phyloP scores from a whole-genome alignment of 2,113 vertebrate species.

The Suricata suricatta region DNA sequence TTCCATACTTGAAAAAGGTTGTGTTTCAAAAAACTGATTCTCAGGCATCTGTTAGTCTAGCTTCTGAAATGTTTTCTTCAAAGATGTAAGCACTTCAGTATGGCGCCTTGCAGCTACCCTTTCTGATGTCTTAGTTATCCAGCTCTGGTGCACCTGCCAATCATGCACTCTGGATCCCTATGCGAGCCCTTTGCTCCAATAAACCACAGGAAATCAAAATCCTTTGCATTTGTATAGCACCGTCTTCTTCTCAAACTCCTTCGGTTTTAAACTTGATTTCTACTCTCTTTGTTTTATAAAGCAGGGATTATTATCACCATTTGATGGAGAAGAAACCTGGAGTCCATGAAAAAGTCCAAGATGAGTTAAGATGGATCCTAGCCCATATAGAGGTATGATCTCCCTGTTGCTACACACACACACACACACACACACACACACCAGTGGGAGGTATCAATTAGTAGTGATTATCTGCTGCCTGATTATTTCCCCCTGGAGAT shows the following conservation, averaged over 20 bases:
- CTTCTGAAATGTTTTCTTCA: conserved; percentile 40
- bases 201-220: not conserved
- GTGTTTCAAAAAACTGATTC: conserved; percentile 8
- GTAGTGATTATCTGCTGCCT: not conserved
- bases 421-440: not conserved
- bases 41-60: not conserved
- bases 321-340: not conserved
- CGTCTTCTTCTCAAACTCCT: not conserved
- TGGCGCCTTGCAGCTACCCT: not conserved
- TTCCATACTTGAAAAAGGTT: conserved; percentile 26
- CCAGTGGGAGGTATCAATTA: not conserved
- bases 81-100: not conserved
- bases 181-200: not conserved
- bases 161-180: not conserved
- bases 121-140: not conserved
- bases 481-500: not conserved
- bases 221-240: not conserved
- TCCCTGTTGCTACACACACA: not conserved
- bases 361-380: not conserved
- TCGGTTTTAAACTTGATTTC: not conserved
- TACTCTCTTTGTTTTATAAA: not conserved
- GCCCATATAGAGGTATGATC: not conserved
- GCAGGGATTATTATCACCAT: not conserved
- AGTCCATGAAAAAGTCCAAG: not conserved
- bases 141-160: not conserved